Evolutionary conservation across 1,140 invertebrate genomes (phyloP), one percentile per base, ranked within the genome.

Genomic region (Zaprionus africanus): DNA sequence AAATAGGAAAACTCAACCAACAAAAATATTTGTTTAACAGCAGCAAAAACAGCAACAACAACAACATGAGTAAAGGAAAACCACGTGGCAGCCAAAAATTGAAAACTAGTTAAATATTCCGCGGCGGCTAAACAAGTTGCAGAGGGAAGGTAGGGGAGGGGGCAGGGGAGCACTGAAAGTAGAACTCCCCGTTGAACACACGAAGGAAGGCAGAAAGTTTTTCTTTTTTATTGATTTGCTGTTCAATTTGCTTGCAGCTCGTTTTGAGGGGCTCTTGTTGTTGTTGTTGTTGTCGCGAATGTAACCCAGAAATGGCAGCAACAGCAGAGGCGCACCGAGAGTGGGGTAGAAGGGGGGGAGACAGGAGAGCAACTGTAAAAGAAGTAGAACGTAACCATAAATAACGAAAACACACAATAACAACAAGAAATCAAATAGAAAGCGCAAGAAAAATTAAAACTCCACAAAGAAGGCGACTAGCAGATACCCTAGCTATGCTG

Each of bases 241-340:
- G 62, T 81, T 79, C 84, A 79, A 88, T 85, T 88, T 90, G 85
- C 88, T 84, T 79, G 85, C 69, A 88, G 75, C 59, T 64, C 19
- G 73, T 71, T 76, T 56, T 65, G 60, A 63, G 68, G 67, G 54
- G 43, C 71, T 51, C 24, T 24, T 71, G 61, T 65, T 19, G 31
- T 26, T 22, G 59, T 58, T 57, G 46, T 36, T 82, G 64, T 81
- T 81, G 54, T 67, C 61, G 69, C 63, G 72, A 70, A 65, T 88
- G 78, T 88, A 88, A 83, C 84, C 84, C 60, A 87, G 84, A 87
- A 80, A 86, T 85, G 70, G 84, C 43, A 71, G 26, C 24, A 12
- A 5, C 56, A 58, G 36, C 54, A 17, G 26, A 57, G 51, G 36
- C 65, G 22, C 59, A 78, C 57, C 60, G 41, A 75, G 43, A 53